These are phyloP conservation scores for Onychomys arenicola DNA, from an alignment of 2,797 vertebrate genomes.

Conservation along the genomic window DNA sequence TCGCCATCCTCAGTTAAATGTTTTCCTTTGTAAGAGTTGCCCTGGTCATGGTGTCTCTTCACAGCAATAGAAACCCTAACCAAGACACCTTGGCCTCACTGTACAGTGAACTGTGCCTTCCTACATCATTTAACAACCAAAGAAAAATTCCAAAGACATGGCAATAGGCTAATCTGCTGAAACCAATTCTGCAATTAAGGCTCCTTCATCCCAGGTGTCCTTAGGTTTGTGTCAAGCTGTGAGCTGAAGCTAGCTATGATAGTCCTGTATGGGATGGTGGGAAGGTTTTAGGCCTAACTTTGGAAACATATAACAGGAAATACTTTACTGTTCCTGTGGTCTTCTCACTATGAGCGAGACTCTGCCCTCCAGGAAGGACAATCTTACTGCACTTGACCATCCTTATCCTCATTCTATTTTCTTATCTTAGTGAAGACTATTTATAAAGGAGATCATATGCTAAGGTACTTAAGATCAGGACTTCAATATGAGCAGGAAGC, in stretches of 20 bases:
- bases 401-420: not conserved
- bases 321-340: rapidly evolving
- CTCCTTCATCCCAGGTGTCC: not conserved
- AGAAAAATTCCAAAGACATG: not conserved
- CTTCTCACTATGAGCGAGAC: rapidly evolving
- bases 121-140: not conserved
- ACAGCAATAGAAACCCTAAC: not conserved
- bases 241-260: not conserved
- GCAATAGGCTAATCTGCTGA: too few species aligned
- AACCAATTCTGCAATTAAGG: not conserved
- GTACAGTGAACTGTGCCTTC: not conserved
- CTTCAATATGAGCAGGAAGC: not conserved
- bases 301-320: too few species aligned
- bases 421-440: not conserved
- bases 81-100: not conserved
- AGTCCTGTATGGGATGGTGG: not conserved
- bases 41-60: not conserved
- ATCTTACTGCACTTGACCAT: not conserved
- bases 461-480: not conserved
- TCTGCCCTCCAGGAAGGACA: too few species aligned
- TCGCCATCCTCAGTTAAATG: not conserved
- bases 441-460: not conserved
- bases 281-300: rapidly evolving
- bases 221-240: not conserved
- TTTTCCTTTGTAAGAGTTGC: not conserved